Evolutionary conservation across 2,888 invertebrate genomes (phyloP), one percentile per base, ranked within the genome.

Genomic region (Drosophila falleni): DNA sequence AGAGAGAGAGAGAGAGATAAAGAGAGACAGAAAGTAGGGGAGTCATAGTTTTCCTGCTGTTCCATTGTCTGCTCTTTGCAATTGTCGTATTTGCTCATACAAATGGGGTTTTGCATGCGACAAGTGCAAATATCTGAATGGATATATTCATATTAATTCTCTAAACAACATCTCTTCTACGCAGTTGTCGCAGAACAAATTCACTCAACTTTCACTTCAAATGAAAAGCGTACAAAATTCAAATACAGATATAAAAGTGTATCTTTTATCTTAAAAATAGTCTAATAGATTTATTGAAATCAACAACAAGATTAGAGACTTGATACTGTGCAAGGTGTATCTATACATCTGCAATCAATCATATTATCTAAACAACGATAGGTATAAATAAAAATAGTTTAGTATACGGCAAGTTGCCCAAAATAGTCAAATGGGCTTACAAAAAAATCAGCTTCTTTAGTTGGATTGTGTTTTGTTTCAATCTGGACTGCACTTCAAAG

Each of bases 51-150:
- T 35, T 49, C 11, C 37, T 63, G 35, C 44, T 44, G 42, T 16
- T 61, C 41, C 37, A 66, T 81, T 84, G 68, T 79, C 74, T 66
- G 59, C 31, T 26, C 60, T 35, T 15, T 8, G 44, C 41, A 15
- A 50, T 65, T 78, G 79, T 71, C 59, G 29, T 37, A 29, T 35
- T 42, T 35, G 49, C 10, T 13, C 37, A 46, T 11, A 41, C 60
- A 65, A 69, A 60, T 71, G 19, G 47, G 10, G 11, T 37, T 63
- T 59, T 50, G 62, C 46, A 49, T 49, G 39, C 16, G 49, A 41
- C 44, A 33, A 53, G 39, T 37, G 49, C 53, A 46, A 53, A 59
- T 53, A 71, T 37, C 50, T 60, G 39, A 53, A 72, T 50, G 31
- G 46, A 44, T 39, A 55, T 64, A 39, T 61, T 51, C 42, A 50